A percentile compares a stretch with the other conserved stretches of the same genome.
phyloP scores from a whole-genome alignment of 2,113 vertebrate genomes.

The Myanophis thanlyinensis region DNA sequence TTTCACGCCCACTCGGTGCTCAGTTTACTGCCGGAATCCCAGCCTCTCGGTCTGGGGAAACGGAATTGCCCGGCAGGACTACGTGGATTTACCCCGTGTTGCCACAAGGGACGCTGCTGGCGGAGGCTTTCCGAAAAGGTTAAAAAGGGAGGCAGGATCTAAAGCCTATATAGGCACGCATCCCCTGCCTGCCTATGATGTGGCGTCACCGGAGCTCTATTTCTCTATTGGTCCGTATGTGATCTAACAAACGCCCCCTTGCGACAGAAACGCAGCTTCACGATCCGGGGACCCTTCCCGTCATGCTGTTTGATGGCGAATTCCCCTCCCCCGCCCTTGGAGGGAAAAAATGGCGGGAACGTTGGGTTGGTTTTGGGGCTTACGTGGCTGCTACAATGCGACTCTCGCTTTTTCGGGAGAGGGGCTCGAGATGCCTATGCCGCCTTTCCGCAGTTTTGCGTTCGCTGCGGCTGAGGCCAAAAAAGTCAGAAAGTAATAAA shows the following conservation, averaged over 20 bases:
- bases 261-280: background rate
- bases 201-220: background rate
- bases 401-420: background rate
- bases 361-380: no score
- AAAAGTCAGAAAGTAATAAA: background rate
- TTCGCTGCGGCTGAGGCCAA: no score
- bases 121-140: background rate
- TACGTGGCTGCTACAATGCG: background rate
- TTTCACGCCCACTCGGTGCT: background rate
- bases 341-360: background rate
- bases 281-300: no score
- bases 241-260: conserved; percentile 11
- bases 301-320: background rate
- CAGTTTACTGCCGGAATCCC: background rate
- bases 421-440: background rate
- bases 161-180: background rate
- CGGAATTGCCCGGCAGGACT: background rate
- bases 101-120: background rate
- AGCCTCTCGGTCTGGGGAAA: background rate
- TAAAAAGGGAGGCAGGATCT: background rate
- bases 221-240: background rate
- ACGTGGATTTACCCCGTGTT: background rate
- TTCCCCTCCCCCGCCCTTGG: background rate
- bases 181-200: background rate
- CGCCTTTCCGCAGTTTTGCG: background rate